These are phyloP conservation scores for Hephaestus fuliginosus DNA, from an alignment of 2,797 vertebrate genomes.

Conservation along the genomic window DNA sequence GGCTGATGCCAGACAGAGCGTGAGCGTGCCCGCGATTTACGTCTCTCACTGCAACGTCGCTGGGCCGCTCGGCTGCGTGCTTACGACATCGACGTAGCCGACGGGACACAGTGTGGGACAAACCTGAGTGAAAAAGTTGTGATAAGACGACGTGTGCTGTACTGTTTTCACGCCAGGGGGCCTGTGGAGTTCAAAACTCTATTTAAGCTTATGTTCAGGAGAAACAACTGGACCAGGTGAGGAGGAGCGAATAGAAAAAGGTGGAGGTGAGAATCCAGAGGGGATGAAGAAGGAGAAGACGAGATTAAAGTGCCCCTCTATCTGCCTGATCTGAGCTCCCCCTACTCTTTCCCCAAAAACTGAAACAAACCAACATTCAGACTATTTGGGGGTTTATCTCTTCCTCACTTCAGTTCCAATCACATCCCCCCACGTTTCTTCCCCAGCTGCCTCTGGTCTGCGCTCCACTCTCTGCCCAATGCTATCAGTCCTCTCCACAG, in stretches of 20 bases:
- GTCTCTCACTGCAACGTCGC: constrained; percentile 43
- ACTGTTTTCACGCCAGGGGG: background rate
- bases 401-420: constrained; percentile 51
- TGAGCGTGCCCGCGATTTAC: constrained; percentile 74
- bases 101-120: constrained; percentile 65
- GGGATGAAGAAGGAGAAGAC: background rate
- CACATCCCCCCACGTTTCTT: constrained; percentile 40
- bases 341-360: constrained; percentile 18
- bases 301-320: constrained; percentile 23
- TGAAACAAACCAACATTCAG: constrained; percentile 46
- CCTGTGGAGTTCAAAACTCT: background rate
- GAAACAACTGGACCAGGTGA: background rate
- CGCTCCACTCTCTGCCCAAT: constrained; percentile 34
- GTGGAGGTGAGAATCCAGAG: background rate
- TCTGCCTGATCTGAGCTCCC: constrained; percentile 42
- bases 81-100: constrained; percentile 20
- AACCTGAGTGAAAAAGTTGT: constrained; percentile 49
- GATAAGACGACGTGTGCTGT: background rate
- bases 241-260: background rate
- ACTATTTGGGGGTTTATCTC: constrained; percentile 45
- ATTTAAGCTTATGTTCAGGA: background rate
- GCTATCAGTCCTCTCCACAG: constrained; percentile 66
- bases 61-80: constrained; percentile 35
- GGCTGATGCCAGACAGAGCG: constrained; percentile 75
- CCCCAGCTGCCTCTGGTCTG: constrained; percentile 46